phyloP scores from a whole-genome alignment of 2,113 vertebrate species.

The Chaetura pelagica region DNA sequence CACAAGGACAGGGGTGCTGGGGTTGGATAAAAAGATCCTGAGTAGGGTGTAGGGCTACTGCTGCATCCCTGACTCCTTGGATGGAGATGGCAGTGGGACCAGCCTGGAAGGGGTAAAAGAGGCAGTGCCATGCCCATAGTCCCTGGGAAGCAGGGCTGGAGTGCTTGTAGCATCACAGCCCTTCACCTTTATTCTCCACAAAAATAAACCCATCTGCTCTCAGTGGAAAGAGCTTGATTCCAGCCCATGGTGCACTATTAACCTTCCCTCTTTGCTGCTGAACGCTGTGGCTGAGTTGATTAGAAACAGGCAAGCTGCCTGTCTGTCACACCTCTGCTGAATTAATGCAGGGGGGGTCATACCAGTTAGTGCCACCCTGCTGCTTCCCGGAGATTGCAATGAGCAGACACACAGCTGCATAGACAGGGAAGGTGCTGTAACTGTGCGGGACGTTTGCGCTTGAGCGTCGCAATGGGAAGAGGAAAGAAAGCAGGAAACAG shows the following conservation, averaged over 20 bases:
- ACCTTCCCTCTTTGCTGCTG: neutral
- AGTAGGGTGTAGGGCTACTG: neutral
- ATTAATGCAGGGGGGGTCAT: neutral
- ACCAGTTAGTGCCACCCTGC: neutral
- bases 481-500: neutral
- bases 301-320: neutral
- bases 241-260: neutral
- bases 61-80: neutral
- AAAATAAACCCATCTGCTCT: neutral
- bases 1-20: neutral
- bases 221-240: neutral
- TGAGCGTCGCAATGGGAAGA: neutral
- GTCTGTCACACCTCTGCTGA: neutral
- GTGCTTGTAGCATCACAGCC: neutral
- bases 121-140: accelerated
- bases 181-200: neutral
- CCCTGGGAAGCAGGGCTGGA: accelerated
- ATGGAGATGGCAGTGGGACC: neutral
- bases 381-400: neutral
- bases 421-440: neutral
- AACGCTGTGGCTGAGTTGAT: neutral
- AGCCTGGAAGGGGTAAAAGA: neutral
- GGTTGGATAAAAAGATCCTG: neutral
- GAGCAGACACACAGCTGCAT: neutral
- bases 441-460: neutral